phyloP scores from a whole-genome alignment of 2,797 vertebrate genomes.

The Sylvilagus floridanus region DNA sequence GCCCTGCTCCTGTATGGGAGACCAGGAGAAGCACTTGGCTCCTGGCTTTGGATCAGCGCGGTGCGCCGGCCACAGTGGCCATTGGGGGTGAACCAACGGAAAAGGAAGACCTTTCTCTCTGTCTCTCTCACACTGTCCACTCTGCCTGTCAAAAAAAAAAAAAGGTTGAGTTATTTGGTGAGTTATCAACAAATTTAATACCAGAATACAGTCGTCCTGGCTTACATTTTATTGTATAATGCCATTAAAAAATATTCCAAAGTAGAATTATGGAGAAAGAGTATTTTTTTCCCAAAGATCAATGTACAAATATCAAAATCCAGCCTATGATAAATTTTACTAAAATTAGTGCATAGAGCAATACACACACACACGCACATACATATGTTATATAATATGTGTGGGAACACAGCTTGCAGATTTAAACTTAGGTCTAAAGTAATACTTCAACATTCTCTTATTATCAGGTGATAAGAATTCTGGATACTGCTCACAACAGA shows the following conservation, averaged over 20 bases:
- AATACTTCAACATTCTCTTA: not conserved
- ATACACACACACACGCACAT: not conserved
- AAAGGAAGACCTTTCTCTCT: no score
- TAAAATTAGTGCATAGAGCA: not conserved
- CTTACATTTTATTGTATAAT: not conserved
- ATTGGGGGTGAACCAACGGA: no score
- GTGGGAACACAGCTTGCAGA: not conserved
- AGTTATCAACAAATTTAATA: constrained; percentile 30
- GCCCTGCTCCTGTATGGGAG: no score
- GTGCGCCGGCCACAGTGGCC: no score
- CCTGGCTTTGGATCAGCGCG: no score
- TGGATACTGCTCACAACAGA: not conserved
- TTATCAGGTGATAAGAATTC: not conserved
- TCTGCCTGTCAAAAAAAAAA: no score
- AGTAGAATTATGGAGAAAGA: not conserved
- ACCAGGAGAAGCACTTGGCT: no score
- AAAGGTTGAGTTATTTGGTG: not conserved
- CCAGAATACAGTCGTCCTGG: not conserved
- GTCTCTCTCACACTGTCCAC: no score
- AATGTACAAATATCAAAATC: not conserved
- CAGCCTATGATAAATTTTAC: not conserved
- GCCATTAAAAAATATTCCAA: not conserved
- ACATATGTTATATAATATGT: not conserved
- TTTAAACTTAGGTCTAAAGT: not conserved
- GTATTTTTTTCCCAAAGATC: not conserved